These are phyloP conservation scores for Aegypius monachus DNA, from an alignment of 2,113 vertebrate species.

Conservation along the genomic window DNA sequence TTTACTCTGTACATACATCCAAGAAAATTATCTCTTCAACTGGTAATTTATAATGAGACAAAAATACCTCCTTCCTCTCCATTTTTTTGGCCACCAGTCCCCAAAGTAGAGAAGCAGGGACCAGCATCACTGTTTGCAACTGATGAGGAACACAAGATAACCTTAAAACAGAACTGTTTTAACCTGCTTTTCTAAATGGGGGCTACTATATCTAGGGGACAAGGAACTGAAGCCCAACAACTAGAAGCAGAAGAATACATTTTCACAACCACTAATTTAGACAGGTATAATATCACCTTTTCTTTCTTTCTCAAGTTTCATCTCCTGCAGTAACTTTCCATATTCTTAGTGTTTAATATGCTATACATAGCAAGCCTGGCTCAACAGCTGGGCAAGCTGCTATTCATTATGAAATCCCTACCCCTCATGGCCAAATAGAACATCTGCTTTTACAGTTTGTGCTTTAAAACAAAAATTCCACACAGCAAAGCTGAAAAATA, in stretches of 20 bases:
- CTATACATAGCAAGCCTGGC: not conserved
- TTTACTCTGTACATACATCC: not conserved
- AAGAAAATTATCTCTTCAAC: not conserved
- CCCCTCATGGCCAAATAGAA: not conserved
- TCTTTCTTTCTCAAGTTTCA: not conserved
- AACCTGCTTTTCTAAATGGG: not conserved
- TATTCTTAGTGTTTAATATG: not conserved
- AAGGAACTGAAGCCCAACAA: not conserved
- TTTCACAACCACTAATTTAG: not conserved
- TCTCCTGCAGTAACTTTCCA: not conserved
- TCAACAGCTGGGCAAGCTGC: not conserved
- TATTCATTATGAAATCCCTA: not conserved
- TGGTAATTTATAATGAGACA: not conserved
- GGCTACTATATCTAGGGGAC: not conserved
- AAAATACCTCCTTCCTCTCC: not conserved
- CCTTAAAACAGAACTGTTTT: not conserved
- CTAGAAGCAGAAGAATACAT: not conserved
- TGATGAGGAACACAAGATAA: not conserved
- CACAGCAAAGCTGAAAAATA: not conserved
- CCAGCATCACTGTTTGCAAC: not conserved
- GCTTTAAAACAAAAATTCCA: conserved; percentile 11
- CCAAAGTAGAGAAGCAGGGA: not conserved
- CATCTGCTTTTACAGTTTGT: conserved; percentile 7
- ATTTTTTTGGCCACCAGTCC: not conserved
- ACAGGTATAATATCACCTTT: not conserved